These are phyloP conservation scores for Macropodus opercularis DNA, from an alignment of 2,797 vertebrate species.

Conservation along the genomic window DNA sequence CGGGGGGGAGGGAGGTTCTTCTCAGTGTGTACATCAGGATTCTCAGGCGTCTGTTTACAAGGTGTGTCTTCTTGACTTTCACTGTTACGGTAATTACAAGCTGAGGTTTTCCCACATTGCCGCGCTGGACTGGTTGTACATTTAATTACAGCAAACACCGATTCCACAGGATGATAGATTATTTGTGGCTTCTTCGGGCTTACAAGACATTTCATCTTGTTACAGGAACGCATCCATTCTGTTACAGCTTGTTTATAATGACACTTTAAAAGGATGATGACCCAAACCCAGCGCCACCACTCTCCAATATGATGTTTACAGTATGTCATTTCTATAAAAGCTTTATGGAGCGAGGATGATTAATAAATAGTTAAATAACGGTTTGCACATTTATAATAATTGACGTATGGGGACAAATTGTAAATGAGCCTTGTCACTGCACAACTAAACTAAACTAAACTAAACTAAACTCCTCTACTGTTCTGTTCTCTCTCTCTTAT, in stretches of 20 bases:
- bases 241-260: conserved; percentile 6
- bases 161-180: conserved; percentile 30
- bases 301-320: too few relatives aligned
- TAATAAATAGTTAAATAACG: neutral
- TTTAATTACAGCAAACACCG: conserved; percentile 62
- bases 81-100: conserved; percentile 65
- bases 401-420: too few relatives aligned
- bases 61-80: conserved; percentile 75
- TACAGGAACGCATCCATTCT: conserved; percentile 19
- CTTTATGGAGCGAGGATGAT: neutral
- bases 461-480: conserved; percentile 8
- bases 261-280: too few relatives aligned
- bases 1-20: conserved; percentile 47
- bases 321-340: too few relatives aligned
- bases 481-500: too few relatives aligned
- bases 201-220: conserved; percentile 20
- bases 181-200: conserved; percentile 19
- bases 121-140: conserved; percentile 6
- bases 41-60: conserved; percentile 71
- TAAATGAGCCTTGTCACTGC: too few relatives aligned
- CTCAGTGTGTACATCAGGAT: conserved; percentile 56
- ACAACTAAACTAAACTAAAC: too few relatives aligned
- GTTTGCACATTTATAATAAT: neutral
- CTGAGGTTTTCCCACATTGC: conserved; percentile 67
- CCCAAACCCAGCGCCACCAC: too few relatives aligned